A percentile compares a stretch with the other conserved stretches of the same genome.
Evolutionary conservation across 1,140 invertebrate genomes (phyloP).

Genomic region (Streblospio benedicti): DNA sequence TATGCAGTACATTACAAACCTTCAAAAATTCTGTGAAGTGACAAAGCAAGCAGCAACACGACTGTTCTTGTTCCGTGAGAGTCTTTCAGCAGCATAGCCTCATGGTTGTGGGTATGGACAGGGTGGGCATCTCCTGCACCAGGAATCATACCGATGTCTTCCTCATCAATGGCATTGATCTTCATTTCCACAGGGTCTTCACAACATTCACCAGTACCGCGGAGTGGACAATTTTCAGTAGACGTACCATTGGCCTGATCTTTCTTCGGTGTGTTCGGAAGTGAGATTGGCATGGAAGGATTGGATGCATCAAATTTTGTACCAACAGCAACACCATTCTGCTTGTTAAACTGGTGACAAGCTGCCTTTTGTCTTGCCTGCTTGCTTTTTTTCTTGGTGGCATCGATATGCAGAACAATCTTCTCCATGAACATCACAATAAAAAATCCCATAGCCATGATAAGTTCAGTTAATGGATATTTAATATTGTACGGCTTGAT

Average conservation of each 20-base stretch:
- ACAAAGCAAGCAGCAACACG: slow-evolving; percentile 44
- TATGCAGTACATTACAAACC: too few relatives aligned
- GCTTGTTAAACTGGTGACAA: not conserved
- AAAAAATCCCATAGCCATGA: slow-evolving; percentile 70
- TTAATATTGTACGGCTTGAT: slow-evolving; percentile 16
- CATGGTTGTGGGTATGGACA: not conserved
- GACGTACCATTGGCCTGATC: too few relatives aligned
- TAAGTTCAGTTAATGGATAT: slow-evolving; percentile 61
- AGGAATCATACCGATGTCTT: too few relatives aligned
- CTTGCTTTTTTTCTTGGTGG: not conserved
- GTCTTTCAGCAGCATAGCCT: not conserved
- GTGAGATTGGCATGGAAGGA: too few relatives aligned
- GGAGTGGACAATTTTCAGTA: slow-evolving; percentile 5
- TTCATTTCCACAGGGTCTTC: not conserved
- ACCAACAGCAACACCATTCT: not conserved
- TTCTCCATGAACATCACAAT: slow-evolving; percentile 77
- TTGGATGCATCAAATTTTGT: too few relatives aligned
- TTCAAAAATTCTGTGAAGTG: slow-evolving; percentile 48
- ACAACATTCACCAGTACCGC: slow-evolving; percentile 10
- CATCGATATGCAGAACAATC: slow-evolving; percentile 49
- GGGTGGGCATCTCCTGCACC: not conserved
- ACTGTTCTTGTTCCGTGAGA: slow-evolving; percentile 29
- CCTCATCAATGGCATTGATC: not conserved
- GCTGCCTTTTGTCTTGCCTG: slow-evolving; percentile 3
- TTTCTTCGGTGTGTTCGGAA: too few relatives aligned